These are phyloP conservation scores for Mayetiola destructor DNA, from an alignment of 2,888 invertebrate species.

Conservation along the genomic window DNA sequence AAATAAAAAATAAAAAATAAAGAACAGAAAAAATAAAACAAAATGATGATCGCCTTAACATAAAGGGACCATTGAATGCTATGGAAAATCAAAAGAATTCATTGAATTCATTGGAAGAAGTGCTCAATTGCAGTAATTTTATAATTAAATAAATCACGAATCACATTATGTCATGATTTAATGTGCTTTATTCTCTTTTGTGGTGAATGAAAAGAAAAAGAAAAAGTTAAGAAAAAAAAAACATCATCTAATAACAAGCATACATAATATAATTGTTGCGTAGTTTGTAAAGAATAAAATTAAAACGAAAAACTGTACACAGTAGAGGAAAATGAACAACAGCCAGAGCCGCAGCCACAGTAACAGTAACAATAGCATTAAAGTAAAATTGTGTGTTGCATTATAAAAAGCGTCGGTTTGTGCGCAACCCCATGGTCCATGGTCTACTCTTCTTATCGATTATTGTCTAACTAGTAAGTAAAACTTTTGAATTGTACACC, in stretches of 20 bases:
- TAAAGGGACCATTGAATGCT: too few species aligned
- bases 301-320: neutral
- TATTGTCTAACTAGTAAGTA: too few species aligned
- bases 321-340: neutral
- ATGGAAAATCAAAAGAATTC: neutral
- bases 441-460: too few species aligned
- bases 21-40: neutral
- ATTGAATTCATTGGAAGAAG: neutral
- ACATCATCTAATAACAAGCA: neutral
- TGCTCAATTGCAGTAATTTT: slow-evolving; percentile 13
- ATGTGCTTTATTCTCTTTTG: neutral
- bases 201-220: neutral
- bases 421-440: too few species aligned
- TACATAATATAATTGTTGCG: neutral
- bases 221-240: neutral
- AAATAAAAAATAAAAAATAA: neutral
- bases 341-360: neutral
- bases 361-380: neutral
- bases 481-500: too few species aligned
- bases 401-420: too few species aligned
- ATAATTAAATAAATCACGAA: slow-evolving; percentile 13
- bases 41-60: neutral
- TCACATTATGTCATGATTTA: slow-evolving; percentile 12
- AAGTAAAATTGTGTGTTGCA: too few species aligned
- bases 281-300: neutral